Percentiles rank a stretch among this genome's conserved stretches.
phyloP scores from a whole-genome alignment of 2,888 invertebrate species.

The Alviniconcha strummeri region DNA sequence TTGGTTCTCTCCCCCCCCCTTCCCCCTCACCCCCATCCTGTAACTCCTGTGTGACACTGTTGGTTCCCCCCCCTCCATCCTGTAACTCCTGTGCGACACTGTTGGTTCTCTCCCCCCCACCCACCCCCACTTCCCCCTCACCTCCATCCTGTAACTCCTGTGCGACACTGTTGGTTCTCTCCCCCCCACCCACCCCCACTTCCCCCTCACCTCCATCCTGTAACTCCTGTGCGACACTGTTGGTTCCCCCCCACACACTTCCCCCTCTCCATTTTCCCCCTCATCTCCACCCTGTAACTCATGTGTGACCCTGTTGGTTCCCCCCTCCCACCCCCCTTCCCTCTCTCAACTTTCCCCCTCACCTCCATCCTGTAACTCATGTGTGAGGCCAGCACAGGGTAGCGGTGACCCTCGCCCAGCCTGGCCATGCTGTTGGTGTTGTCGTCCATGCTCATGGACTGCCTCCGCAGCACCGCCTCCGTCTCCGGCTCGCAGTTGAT shows the following conservation, averaged over 20 bases:
- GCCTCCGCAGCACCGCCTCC: conserved; percentile 66
- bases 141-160: too few species aligned
- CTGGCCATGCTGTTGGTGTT: conserved; percentile 75
- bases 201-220: neutral
- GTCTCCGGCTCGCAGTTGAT: conserved; percentile 77
- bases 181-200: too few species aligned
- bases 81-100: too few species aligned
- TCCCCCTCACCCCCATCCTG: conserved; percentile 76
- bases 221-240: neutral
- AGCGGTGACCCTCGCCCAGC: conserved; percentile 81
- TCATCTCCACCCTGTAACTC: conserved; percentile 80
- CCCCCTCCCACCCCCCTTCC: neutral
- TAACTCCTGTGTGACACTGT: conserved; percentile 82
- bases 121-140: too few species aligned
- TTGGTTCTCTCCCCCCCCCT: neutral
- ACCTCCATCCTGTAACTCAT: conserved; percentile 83
- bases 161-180: too few species aligned
- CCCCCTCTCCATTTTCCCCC: conserved; percentile 29
- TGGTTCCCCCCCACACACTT: neutral
- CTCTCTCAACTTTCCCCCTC: conserved; percentile 40
- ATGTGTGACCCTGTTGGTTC: conserved; percentile 79
- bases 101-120: too few species aligned
- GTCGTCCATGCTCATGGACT: conserved; percentile 67
- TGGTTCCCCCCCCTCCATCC: conserved; percentile 40
- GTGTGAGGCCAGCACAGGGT: conserved; percentile 86